Evolutionary conservation across 2,797 vertebrate genomes (phyloP).

Genomic region (Urocyon cinereoargenteus): DNA sequence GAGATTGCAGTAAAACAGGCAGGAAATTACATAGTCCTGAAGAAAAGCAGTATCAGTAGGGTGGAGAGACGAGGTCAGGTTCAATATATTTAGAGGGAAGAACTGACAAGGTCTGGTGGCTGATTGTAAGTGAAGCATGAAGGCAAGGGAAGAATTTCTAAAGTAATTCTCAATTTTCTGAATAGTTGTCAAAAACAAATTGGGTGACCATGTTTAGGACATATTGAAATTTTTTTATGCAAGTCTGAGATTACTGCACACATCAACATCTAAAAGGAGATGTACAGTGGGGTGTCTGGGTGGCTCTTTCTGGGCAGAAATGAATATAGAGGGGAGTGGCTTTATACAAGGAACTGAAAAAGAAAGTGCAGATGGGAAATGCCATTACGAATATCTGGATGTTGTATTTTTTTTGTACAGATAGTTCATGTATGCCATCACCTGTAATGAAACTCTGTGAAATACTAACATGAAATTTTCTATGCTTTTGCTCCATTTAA

Average conservation of each 20-base stretch:
- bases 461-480: background rate
- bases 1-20: background rate
- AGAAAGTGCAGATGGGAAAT: background rate
- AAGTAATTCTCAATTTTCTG: background rate
- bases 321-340: background rate
- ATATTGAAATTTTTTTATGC: background rate
- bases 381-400: background rate
- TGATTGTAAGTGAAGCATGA: background rate
- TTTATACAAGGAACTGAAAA: background rate
- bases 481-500: background rate
- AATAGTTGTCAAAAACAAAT: constrained; percentile 27
- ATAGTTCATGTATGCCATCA: background rate
- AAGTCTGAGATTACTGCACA: background rate
- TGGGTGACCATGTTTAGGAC: background rate
- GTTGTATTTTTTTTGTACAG: background rate
- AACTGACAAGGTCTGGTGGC: background rate
- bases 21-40: background rate
- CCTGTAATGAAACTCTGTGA: background rate
- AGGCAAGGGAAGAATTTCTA: background rate
- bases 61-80: background rate
- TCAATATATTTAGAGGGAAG: background rate
- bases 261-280: background rate
- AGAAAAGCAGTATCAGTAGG: background rate
- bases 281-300: background rate
- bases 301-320: background rate